Conservation (phyloP, 1,140 invertebrate genomes). For the Pissodes strobi region DNA sequence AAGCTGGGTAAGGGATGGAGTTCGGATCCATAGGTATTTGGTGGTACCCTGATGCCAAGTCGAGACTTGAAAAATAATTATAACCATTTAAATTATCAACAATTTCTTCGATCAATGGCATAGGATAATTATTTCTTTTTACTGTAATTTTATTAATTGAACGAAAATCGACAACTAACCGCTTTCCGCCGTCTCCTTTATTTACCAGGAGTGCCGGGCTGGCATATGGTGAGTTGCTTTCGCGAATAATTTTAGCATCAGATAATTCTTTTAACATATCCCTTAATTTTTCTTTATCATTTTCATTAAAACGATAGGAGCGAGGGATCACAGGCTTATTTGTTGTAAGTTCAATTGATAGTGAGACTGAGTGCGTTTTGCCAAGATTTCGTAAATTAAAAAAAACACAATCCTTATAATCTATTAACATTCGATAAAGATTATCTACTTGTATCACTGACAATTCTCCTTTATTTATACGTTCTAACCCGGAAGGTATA, state of each 20-base stretch:
- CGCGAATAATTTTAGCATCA: constrained; percentile 1
- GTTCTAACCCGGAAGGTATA: background rate
- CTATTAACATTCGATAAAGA: background rate
- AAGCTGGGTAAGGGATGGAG: background rate
- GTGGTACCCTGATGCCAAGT: constrained; percentile 5
- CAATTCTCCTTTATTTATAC: background rate
- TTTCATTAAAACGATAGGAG: too few relatives aligned
- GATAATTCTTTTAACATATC: constrained; percentile 9
- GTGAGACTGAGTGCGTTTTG: background rate
- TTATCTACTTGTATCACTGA: background rate
- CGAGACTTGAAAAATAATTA: constrained; percentile 6
- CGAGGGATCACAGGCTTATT: background rate
- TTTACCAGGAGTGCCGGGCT: background rate
- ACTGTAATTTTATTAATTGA: constrained; percentile 1
- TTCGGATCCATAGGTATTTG: constrained; percentile 8
- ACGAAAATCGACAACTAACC: constrained; percentile 7
- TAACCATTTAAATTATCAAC: constrained; percentile 14
- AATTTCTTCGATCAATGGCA: constrained; percentile 15
- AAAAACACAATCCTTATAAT: background rate
- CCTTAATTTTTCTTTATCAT: too few relatives aligned
- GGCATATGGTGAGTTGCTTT: constrained; percentile 15
- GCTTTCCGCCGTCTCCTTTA: too few relatives aligned
- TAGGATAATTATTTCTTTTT: background rate
- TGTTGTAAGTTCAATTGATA: background rate
- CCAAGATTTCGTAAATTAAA: too few relatives aligned